Conservation (phyloP, 2,113 vertebrate genomes). For the Galemys pyrenaicus region DNA sequence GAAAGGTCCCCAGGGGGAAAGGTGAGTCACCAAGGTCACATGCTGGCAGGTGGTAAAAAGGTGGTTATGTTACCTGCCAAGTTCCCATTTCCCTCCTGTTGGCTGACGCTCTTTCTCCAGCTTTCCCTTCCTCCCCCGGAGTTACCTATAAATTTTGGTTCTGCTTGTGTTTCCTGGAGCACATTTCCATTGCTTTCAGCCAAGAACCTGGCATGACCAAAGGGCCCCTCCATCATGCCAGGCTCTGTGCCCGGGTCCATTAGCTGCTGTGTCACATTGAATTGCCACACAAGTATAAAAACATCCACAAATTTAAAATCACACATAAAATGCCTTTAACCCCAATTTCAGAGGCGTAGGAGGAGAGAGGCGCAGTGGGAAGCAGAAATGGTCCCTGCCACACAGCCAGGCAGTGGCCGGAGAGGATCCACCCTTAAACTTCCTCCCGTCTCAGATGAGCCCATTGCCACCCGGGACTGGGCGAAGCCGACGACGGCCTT, state of each 20-base stretch:
- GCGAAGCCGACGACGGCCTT: too few relatives aligned
- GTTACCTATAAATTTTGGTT: neutral
- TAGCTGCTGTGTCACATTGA: neutral
- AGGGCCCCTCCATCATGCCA: neutral
- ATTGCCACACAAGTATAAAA: neutral
- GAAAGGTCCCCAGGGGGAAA: neutral
- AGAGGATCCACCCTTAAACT: rapidly evolving
- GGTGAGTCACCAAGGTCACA: neutral
- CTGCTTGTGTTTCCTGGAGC: neutral
- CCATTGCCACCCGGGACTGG: neutral
- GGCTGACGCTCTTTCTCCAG: neutral
- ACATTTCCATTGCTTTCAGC: neutral
- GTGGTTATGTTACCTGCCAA: too few relatives aligned
- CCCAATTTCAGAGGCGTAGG: neutral
- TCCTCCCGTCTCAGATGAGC: neutral
- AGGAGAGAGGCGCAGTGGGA: neutral
- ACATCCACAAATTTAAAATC: neutral
- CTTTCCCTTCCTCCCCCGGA: neutral
- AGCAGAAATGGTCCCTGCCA: neutral
- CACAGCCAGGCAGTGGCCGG: neutral
- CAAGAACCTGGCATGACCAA: neutral
- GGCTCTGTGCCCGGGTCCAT: neutral
- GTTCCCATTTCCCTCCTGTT: neutral
- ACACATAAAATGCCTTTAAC: neutral
- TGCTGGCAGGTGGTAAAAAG: neutral